Evolutionary conservation across 2,113 vertebrate genomes (phyloP), one percentile per base, ranked within the genome.

Genomic region (Erythrocercus mccallii): DNA sequence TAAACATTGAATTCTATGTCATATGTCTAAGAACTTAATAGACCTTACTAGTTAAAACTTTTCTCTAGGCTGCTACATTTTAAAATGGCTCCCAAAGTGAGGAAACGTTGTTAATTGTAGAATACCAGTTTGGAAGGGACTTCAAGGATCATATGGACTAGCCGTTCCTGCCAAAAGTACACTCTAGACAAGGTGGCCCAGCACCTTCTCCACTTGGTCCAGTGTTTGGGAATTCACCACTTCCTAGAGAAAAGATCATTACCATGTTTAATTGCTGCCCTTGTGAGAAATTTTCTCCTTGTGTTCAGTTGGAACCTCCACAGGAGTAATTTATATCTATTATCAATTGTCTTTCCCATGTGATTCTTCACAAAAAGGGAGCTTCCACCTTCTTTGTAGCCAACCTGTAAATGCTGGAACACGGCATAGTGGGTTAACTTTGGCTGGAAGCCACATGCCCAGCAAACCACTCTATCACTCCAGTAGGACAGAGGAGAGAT

Each of bases 401-500:
- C 22, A 40, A 15, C 4, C 8, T 51, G 31, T 57, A 50, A 50
- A 51, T 20, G 22, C 11, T 45, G 44, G 38, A 71, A 47, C 7
- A 5, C 21, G 20, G 24, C 24, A 35, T 17, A 30, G 15, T n/a
- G 30, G 17, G 10, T 42, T 76, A 30, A 50, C 16, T n/a, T 48
- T 25, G 22, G 5, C 57, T 45, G 10, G 20, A 16, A 38, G 10
- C 25, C 23, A 23, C 0, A 0, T 74, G 19, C 30, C 70, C 70
- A 40, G 10, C 24, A 48, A 48, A n/a, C 3, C 1, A 1, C 24
- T 48, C 42, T 48, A 16, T 30, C 20, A 48, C 10, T 42, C 15
- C 51, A 40, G 16, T 19, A 15, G 13, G 24, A 48, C 24, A 48
- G 8, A 15, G 24, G 6, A 74, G 60, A 40, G 30, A 57, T 65